Percentiles rank a stretch among this genome's conserved stretches.
These are phyloP conservation scores for Pelagia noctiluca DNA, from an alignment of 30 jellyfish, hydroid and myxozoan genomes.

Conservation along the genomic window DNA sequence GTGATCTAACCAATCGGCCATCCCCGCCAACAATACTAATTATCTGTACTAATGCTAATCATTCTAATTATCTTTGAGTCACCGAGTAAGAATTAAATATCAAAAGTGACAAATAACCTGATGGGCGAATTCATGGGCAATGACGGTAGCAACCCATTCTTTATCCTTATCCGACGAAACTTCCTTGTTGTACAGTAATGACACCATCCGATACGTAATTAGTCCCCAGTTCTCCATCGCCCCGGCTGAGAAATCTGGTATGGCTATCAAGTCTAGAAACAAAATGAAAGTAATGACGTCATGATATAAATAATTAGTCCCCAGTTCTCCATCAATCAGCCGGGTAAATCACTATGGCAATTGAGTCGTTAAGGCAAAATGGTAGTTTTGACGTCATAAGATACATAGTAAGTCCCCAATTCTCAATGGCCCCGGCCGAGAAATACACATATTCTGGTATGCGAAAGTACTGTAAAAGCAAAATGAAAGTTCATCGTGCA, in stretches of 20 bases:
- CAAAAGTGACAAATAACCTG: constrained; percentile 59
- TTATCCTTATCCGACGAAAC: constrained; percentile 79
- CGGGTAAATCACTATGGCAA: no score
- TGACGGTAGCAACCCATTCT: constrained; percentile 97
- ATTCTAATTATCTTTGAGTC: no score
- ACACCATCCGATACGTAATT: constrained; percentile 86
- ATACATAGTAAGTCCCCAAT: no score
- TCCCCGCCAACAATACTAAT: no score
- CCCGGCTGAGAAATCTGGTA: constrained; percentile 97
- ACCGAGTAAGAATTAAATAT: neutral
- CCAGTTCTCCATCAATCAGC: constrained; percentile 91
- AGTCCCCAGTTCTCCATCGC: constrained; percentile 99
- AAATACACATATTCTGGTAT: no score
- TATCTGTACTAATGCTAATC: no score
- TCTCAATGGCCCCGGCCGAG: no score
- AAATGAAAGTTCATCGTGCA: no score
- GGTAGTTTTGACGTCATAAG: no score
- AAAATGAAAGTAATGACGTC: constrained; percentile 63
- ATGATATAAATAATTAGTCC: constrained; percentile 65
- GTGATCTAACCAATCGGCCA: no score
- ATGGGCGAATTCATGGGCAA: constrained; percentile 96
- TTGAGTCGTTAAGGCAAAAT: no score
- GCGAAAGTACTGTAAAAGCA: no score
- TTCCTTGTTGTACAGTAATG: constrained; percentile 80
- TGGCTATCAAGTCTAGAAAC: constrained; percentile 84